A percentile compares a stretch with the other conserved stretches of the same genome.
Evolutionary conservation across 92 coral and sea anemone species (phyloP).

Genomic region (Palythoa heliodiscus): DNA sequence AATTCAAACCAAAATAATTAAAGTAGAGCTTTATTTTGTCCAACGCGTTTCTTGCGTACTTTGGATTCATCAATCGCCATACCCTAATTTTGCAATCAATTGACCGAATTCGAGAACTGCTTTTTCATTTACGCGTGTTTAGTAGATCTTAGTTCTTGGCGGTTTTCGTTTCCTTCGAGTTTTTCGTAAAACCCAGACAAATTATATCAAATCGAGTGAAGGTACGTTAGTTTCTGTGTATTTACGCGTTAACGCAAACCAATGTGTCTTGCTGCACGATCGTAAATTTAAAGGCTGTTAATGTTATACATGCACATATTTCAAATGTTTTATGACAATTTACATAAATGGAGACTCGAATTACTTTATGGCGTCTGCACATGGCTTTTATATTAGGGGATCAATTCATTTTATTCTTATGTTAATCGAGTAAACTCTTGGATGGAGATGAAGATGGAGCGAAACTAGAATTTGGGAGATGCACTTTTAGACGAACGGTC

Average conservation of each 20-base stretch:
- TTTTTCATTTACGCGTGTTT: constrained; percentile 20
- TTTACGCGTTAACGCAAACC: constrained; percentile 18
- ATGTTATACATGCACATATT: constrained; percentile 61
- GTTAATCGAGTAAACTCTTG: constrained; percentile 15
- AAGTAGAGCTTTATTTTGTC: neutral
- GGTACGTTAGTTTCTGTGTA: neutral
- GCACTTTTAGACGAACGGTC: neutral
- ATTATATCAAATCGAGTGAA: neutral
- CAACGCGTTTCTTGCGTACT: constrained; percentile 29
- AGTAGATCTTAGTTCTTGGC: neutral
- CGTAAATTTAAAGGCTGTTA: neutral
- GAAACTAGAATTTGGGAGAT: constrained; percentile 3
- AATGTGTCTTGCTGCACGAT: neutral
- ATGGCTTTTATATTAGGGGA: constrained; percentile 70
- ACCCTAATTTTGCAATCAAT: constrained; percentile 21
- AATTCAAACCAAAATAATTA: neutral
- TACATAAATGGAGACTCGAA: constrained; percentile 81
- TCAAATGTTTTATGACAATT: constrained; percentile 81
- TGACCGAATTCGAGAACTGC: constrained; percentile 22
- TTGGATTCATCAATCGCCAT: constrained; percentile 31
- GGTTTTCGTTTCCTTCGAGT: constrained; percentile 1
- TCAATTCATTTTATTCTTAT: constrained; percentile 50
- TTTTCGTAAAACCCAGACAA: neutral
- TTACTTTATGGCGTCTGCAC: constrained; percentile 83
- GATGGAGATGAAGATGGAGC: neutral